Conservation (phyloP, 2,113 vertebrate genomes). For the Chroicocephalus ridibundus region DNA sequence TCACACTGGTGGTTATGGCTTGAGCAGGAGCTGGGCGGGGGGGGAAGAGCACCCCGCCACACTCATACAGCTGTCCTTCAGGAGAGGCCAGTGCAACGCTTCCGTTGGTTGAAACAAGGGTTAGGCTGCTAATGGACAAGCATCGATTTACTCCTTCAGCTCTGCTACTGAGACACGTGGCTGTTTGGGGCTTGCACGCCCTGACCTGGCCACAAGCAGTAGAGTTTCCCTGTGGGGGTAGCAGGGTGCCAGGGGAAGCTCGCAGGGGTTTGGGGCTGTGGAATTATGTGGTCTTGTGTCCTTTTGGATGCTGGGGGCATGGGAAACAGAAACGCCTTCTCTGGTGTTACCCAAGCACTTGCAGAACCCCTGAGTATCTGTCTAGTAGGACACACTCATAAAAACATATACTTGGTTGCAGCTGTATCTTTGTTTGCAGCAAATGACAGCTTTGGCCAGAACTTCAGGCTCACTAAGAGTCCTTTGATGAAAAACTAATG, state of each 20-base stretch:
- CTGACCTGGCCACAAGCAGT: not conserved
- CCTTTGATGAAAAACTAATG: not conserved
- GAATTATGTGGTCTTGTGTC: not conserved
- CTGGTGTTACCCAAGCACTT: not conserved
- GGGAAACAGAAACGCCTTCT: not conserved
- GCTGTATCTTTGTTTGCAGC: not conserved
- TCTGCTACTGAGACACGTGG: rapidly evolving
- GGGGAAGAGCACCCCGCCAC: no score
- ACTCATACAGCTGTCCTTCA: not conserved
- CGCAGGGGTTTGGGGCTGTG: rapidly evolving
- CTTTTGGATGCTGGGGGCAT: rapidly evolving
- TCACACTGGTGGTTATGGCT: no score
- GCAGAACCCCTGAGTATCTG: not conserved
- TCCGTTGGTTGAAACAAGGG: not conserved
- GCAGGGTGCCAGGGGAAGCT: not conserved
- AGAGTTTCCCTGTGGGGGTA: not conserved
- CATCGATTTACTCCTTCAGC: not conserved
- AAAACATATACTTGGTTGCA: not conserved
- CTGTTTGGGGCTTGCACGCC: not conserved
- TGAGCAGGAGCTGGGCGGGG: no score
- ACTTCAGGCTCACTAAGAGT: not conserved
- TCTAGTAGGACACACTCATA: not conserved
- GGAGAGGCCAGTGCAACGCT: not conserved
- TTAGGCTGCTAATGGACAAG: not conserved
- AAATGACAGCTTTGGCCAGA: not conserved